Evolutionary conservation across 1,140 invertebrate species (phyloP), one percentile per base, ranked within the genome.

Genomic region (Cotesia chilonis): DNA sequence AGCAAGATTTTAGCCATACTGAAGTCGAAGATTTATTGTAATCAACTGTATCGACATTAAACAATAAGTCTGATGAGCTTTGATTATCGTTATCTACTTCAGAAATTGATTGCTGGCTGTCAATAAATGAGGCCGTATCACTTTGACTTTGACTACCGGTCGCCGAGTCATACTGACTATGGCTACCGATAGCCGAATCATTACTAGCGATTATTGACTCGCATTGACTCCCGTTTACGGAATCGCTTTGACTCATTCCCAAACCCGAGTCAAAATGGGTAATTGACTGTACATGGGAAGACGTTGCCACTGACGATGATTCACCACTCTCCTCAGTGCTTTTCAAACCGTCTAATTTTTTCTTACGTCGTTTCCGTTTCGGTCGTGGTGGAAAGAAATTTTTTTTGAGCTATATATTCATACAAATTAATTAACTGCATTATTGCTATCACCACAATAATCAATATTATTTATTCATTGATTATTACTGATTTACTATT

Each of bases 351-450:
- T n/a, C n/a, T 28, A 17, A 41, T 71, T 74, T 73, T 41, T 35
- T 52, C 14, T 70, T 73, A 70, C 76, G 74, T 28, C 74, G 76
- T 77, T 85, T 89, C 69, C 87, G 83, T 75, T 85, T 89, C 71
- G 91, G 91, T 75, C 90, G 85, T 57, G 90, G 89, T 14, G 91
- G 90, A 82, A 90, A 91, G 80, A 89, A 89, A 78, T 85, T 90
- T 86, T 91, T 92, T 78, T 90, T 85, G 74, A 89, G 87, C 90
- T 92, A 84, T 86, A 87, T 82, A 71, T 55, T 55, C 73, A 70
- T 28, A 54, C 20, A 76, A 20, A 28, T 60, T 64, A 64, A 37
- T 63, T 47, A 47, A 47, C 41, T 47, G 41, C 41, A 47, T 47
- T 47, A 47, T 9, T 52, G n/a, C n/a, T 57, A 17, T 57, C 54